phyloP scores from a whole-genome alignment of 2,888 invertebrate genomes.

The Platerodrilus igneus region DNA sequence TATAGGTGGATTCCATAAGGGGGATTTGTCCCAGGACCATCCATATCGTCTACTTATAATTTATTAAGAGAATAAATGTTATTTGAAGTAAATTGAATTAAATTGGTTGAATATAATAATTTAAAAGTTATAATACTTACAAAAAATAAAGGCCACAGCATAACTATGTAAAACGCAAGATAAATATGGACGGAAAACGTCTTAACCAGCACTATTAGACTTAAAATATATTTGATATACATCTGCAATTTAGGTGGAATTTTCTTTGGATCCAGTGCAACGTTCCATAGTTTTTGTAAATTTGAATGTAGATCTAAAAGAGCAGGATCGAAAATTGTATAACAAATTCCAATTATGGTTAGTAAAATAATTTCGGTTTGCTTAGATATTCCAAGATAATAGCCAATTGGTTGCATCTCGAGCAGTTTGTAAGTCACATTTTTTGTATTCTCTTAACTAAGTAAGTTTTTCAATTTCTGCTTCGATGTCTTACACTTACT shows the following conservation, averaged over 20 bases:
- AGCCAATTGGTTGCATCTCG: slow-evolving; percentile 29
- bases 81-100: too few relatives aligned
- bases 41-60: too few relatives aligned
- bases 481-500: too few relatives aligned
- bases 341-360: slow-evolving; percentile 51
- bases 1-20: too few relatives aligned
- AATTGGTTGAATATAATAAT: slow-evolving; percentile 2
- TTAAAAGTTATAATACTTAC: slow-evolving; percentile 47
- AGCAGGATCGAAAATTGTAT: slow-evolving; percentile 54
- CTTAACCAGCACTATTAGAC: slow-evolving; percentile 52
- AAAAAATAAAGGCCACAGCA: slow-evolving; percentile 55
- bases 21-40: too few relatives aligned
- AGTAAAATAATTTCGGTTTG: slow-evolving; percentile 53
- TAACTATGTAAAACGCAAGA: slow-evolving; percentile 53
- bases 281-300: slow-evolving; percentile 55
- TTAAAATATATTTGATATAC: slow-evolving; percentile 51
- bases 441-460: too few relatives aligned
- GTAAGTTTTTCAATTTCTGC: too few relatives aligned
- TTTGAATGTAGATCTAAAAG: slow-evolving; percentile 54
- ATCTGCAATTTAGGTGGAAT: slow-evolving; percentile 47
- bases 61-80: too few relatives aligned
- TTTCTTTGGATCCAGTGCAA: slow-evolving; percentile 49
- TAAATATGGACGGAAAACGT: slow-evolving; percentile 56
- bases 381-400: slow-evolving; percentile 47
- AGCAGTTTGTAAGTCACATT: too few relatives aligned